phyloP scores from a whole-genome alignment of 2,888 invertebrate genomes.

The Beris chalybata region DNA sequence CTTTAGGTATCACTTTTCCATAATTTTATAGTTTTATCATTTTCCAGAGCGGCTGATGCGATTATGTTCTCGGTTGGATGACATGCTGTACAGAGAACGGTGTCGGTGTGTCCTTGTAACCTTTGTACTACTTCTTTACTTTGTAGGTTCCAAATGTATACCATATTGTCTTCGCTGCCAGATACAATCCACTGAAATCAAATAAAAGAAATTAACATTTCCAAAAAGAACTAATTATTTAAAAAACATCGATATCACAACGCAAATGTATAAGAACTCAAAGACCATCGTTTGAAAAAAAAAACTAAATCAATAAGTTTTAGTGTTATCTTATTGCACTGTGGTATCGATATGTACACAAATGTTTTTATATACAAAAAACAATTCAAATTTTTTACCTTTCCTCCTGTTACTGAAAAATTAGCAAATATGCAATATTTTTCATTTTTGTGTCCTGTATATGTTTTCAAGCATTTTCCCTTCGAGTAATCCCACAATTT shows the following conservation, averaged over 20 bases:
- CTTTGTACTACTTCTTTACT: constrained; percentile 99
- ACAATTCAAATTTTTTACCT: constrained; percentile 63
- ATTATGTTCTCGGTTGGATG: constrained; percentile 99
- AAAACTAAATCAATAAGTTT: neutral
- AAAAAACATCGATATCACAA: neutral
- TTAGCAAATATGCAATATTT: constrained; percentile 99
- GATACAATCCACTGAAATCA: constrained; percentile 94
- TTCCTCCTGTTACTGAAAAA: constrained; percentile 99
- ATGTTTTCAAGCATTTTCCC: constrained; percentile 97
- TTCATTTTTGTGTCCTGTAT: constrained; percentile 97
- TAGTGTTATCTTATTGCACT: neutral
- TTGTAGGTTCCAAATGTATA: constrained; percentile 99
- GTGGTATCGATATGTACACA: neutral
- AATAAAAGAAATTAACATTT: constrained; percentile 41
- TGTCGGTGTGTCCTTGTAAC: constrained; percentile 94
- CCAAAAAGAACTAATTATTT: neutral
- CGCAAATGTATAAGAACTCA: neutral
- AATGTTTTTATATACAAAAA: constrained; percentile 11
- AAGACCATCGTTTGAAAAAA: neutral
- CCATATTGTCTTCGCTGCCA: constrained; percentile 98
- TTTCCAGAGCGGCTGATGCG: constrained; percentile 97
- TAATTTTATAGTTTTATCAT: constrained; percentile 97
- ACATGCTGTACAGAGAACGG: constrained; percentile 95
- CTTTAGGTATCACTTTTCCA: constrained; percentile 95
- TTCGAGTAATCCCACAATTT: constrained; percentile 99